These are phyloP conservation scores for Esperia sulphurella DNA, from an alignment of 2,888 invertebrate genomes.

Conservation along the genomic window DNA sequence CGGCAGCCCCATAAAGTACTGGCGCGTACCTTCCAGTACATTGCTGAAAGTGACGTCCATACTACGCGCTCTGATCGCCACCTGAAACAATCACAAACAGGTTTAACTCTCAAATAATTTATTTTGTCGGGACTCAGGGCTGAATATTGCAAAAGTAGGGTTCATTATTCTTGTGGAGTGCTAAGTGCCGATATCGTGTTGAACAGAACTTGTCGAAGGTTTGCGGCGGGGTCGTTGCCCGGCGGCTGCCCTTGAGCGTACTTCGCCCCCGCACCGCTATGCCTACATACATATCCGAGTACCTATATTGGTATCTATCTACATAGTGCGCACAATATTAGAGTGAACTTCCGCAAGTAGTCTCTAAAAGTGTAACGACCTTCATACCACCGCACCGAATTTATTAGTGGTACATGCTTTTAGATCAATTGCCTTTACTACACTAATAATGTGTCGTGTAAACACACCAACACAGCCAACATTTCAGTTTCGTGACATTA, in stretches of 20 bases:
- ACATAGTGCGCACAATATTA: not conserved
- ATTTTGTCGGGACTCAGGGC: not conserved
- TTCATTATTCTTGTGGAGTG: constrained; percentile 18
- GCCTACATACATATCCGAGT: constrained; percentile 2
- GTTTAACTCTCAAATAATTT: not conserved
- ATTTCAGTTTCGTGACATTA: constrained; percentile 2
- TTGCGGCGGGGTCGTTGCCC: constrained; percentile 61
- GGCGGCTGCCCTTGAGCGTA: constrained; percentile 67
- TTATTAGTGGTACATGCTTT: constrained; percentile 10
- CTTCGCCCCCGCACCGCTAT: constrained; percentile 51
- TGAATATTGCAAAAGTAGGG: not conserved
- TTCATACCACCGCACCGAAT: constrained; percentile 35
- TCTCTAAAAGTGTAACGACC: constrained; percentile 46
- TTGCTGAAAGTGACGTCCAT: constrained; percentile 89
- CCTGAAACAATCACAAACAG: constrained; percentile 41
- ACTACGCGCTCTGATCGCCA: constrained; percentile 65
- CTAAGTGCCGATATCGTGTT: constrained; percentile 23
- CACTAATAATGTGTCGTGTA: not conserved
- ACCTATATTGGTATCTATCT: not conserved
- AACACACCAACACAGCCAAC: too few relatives aligned
- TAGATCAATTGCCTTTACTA: not conserved
- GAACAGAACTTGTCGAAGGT: constrained; percentile 34
- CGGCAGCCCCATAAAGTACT: constrained; percentile 90
- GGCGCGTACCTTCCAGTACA: constrained; percentile 90
- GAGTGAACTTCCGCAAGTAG: constrained; percentile 39